Base-by-base conservation (phyloP, 2,113 vertebrate genomes). In the Pogona vitticeps region DNA sequence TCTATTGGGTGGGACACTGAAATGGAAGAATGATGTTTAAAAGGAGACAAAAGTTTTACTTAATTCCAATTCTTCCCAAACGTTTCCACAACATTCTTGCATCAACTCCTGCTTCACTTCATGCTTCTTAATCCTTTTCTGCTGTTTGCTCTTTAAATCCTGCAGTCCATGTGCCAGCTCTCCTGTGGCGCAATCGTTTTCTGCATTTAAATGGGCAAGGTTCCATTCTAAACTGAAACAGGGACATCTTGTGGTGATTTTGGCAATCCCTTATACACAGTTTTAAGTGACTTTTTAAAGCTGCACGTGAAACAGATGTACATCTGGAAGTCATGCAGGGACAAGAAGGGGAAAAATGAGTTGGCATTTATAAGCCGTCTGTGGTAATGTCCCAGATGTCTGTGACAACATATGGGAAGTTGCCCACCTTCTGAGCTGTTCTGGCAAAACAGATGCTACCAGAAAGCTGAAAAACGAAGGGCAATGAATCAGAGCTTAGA, bases 191-290 rank as follows among this genome's bases (percentile, higher is more conserved):
- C 72, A 33, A 65, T 52, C 21, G 59, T 76, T 80, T 20, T 56
- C 71, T 73, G 8, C 31, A 46, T 46, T 63, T 73, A 67, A 61
- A 75, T 40, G 65, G 59, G 3, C 42, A 80, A 31, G 68, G 80
- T 86, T 86, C 58, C 38, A 36, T 56, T 75, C n/a, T 31, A 65
- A 81, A 65, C 21, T 72, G 71, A 59, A 42, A 36, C 40, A 38
- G 59, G 78, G 85, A 81, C 70, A 61, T 65, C 58, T 85, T 71
- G 58, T 65, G 85, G 78, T 7, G 42, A 81, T n/a, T 71, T 75
- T 65, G 59, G 71, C 78, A 75, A 36, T 52, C 40, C 40, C 21
- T 81, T 36, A 42, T 7, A 68, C 6, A 20, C 31, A 73, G 65
- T 46, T 42, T 68, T 31, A 33, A 76, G 28, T 76, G 72, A 28